Base-by-base conservation (phyloP, 2,797 vertebrate genomes). In the Acestrorhynchus altus region DNA sequence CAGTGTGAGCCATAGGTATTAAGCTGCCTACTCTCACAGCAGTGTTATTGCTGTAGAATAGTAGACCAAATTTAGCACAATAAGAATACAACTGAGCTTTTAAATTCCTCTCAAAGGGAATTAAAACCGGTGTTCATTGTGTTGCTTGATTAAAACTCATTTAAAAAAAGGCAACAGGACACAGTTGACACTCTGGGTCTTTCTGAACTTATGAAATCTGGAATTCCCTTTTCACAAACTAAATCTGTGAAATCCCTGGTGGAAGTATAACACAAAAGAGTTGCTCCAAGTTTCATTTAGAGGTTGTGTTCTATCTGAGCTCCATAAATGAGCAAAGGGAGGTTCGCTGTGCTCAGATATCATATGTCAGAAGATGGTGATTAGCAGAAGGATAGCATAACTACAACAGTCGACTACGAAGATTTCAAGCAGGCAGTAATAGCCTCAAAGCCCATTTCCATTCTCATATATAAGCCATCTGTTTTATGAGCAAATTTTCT, bases 101-200 rank as follows among this genome's bases (percentile, higher is more conserved):
- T 70, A 42, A 70, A 54, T 11, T 71, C 24, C 7, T 64, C 47
- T 46, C 13, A 31, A 35, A 72, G 39, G 35, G 59, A 49, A 72
- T 72, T 72, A 78, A 72, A 69, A n/a, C 68, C 68, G 18, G 39
- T 9, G 49, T 15, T 71, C 54, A 76, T 68, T 39, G 64, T 64
- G 47, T n/a, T 54, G 39, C 47, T 46, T 31, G 18, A 35, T 31
- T 22, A 31, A 71, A 64, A 64, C 44, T 46, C 54, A 64, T 44
- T 64, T 18, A 3, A 44, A 64, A 68, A 63, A 72, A 28, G n/a
- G 24, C 24, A 2, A 35, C 2, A 60, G 26, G 16, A 18, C 24
- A 3, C 7, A 8, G 16, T 54, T n/a, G 20, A 20, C 26, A 16
- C 22, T 35, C 9, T 70, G 9, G n/a, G n/a, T 11, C 44, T n/a